Percentiles rank a stretch among this genome's conserved stretches.
These are phyloP conservation scores for Marmota flaviventris DNA, from an alignment of 2,113 vertebrate species.

Conservation along the genomic window DNA sequence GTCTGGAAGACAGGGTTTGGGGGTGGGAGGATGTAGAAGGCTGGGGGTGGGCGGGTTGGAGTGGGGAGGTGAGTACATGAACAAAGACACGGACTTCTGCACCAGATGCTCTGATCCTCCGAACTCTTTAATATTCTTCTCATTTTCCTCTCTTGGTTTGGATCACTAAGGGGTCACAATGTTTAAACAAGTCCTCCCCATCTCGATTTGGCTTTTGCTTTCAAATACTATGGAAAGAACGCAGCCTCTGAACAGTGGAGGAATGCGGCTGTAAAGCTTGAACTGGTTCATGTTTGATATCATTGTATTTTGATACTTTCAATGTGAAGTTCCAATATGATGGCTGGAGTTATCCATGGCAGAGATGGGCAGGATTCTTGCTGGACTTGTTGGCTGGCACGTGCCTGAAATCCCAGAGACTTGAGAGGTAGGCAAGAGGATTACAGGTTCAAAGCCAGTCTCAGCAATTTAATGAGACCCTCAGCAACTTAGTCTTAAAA, in stretches of 20 bases:
- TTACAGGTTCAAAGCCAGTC: too few relatives aligned
- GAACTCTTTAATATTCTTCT: not conserved
- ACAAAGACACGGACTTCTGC: not conserved
- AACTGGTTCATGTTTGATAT: not conserved
- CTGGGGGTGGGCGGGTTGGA: not conserved
- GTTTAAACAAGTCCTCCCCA: not conserved
- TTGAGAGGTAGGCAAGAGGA: too few relatives aligned
- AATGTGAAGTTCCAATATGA: not conserved
- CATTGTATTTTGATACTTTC: not conserved
- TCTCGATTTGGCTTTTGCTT: slow-evolving; percentile 29
- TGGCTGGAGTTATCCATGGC: not conserved
- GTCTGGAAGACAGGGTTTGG: not conserved
- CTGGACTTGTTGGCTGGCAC: too few relatives aligned
- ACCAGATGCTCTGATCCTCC: not conserved
- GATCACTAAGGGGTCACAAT: not conserved
- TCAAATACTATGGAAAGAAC: not conserved
- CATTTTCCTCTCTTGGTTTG: not conserved
- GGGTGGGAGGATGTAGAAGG: not conserved
- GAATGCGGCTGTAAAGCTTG: not conserved
- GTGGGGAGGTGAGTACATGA: too few relatives aligned
- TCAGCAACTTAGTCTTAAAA: too few relatives aligned
- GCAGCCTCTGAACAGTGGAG: not conserved
- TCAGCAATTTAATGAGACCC: too few relatives aligned
- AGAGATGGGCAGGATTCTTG: not conserved
- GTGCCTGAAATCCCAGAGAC: too few relatives aligned